Evolutionary conservation across 2,888 invertebrate genomes (phyloP).

Genomic region (Boloria selene): DNA sequence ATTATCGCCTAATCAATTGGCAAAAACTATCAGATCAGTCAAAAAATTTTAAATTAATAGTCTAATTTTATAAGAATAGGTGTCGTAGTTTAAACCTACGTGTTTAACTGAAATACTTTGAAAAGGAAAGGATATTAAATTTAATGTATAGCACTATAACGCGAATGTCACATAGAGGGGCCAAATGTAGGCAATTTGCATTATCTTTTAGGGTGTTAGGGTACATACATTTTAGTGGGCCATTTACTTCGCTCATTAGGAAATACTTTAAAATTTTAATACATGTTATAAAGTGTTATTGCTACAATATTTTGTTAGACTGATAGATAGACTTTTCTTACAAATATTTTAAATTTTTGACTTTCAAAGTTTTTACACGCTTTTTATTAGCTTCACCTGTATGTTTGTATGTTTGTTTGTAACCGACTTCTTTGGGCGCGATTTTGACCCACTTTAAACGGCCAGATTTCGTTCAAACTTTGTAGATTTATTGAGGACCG

Average conservation of each 20-base stretch:
- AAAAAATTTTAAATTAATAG: neutral
- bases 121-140: constrained; percentile 27
- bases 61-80: no score
- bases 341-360: constrained; percentile 1
- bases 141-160: constrained; percentile 36
- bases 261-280: constrained; percentile 15
- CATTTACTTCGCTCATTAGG: constrained; percentile 32
- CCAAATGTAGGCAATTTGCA: constrained; percentile 41
- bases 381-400: no score
- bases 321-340: neutral
- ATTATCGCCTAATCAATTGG: no score
- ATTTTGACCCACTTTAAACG: no score
- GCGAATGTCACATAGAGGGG: constrained; percentile 34
- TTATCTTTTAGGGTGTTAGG: constrained; percentile 42
- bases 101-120: no score
- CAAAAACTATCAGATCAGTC: neutral
- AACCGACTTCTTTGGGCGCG: no score
- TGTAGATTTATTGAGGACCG: no score
- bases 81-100: no score
- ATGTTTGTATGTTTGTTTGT: no score
- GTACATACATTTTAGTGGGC: constrained; percentile 34
- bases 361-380: no score
- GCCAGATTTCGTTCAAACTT: no score
- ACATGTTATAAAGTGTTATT: neutral
- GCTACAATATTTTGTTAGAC: neutral